Evolutionary conservation across 2,888 invertebrate species (phyloP), one percentile per base, ranked within the genome.

Genomic region (Tribolium freemani): DNA sequence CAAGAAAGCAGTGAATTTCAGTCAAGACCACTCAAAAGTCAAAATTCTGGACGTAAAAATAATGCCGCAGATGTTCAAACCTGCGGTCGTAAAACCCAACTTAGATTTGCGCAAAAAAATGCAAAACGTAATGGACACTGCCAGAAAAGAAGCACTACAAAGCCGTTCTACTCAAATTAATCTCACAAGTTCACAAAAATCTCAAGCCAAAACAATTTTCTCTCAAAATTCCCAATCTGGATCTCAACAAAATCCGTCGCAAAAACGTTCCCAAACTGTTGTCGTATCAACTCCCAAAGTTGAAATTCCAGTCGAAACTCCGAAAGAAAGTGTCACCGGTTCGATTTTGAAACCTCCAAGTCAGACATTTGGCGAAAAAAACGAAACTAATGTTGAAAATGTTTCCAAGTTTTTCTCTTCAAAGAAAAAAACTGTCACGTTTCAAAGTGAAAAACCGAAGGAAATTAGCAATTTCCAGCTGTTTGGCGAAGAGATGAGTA

Each of bases 1-100:
- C 1, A 10, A 20, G 11, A n/a, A 10, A 4, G n/a, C 21, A 10
- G 13, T 30, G 21, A 51, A 10, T 26, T 46, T 46, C 21, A 60
- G 45, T 60, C 9, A 54, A n/a, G 44, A 64, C 10, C n/a, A 54
- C 9, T 57, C 67, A 3, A 67, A 67, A 57, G 57, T 67, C 6
- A 67, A 48, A 57, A 48, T 67, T 57, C 48, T 67, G 38, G 57
- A 67, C 13, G 20, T 66, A n/a, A 45, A 56, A 46, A 26, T 56
- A 1, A 54, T 67, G 45, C 44, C 46, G 2, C 10, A 9, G 2
- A 53, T 20, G 3, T 13, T 20, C 11, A 50, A 50, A 31, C 30
- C 56, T 10, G 54, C 45, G 20, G 9, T 48, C 9, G 48, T 31
- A 63, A n/a, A 57, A 31, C 31, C 21, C 21, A 57, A 67, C 2